Percentiles rank a stretch among this genome's conserved stretches.
These are phyloP conservation scores for Probaryconus sp. DNA, from an alignment of 1,140 invertebrate genomes.

Conservation along the genomic window DNA sequence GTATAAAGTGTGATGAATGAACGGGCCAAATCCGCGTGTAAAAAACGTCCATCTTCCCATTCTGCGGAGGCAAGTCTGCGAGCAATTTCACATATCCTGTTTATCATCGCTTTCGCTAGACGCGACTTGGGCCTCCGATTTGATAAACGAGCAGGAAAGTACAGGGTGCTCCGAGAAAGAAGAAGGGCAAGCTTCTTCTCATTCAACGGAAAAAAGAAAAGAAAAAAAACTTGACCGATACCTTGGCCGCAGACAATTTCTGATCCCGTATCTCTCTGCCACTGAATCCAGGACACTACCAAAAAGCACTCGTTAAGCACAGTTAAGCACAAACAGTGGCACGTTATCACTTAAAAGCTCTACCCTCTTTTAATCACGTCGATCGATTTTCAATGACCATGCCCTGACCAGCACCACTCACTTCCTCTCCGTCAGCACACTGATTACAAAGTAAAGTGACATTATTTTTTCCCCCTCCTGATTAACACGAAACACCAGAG, in stretches of 20 bases:
- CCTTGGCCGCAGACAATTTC: conserved; percentile 1
- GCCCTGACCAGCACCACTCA: conserved; percentile 38
- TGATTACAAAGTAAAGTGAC: too few relatives aligned
- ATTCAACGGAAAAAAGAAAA: not conserved
- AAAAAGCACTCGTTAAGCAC: conserved; percentile 46
- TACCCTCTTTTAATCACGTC: conserved; percentile 24
- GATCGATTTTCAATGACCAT: conserved; percentile 42
- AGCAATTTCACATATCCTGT: not conserved
- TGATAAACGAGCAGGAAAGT: conserved; percentile 39
- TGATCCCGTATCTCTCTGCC: not conserved
- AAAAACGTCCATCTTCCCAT: conserved; percentile 17
- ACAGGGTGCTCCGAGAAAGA: conserved; percentile 27
- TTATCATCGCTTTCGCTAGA: conserved; percentile 16
- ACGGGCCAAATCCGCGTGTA: not conserved
- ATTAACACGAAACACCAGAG: too few relatives aligned
- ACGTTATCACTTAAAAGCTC: conserved; percentile 35
- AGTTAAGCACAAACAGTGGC: too few relatives aligned
- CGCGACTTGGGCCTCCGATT: conserved; percentile 5
- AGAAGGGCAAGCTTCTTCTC: not conserved
- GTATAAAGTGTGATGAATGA: not conserved
- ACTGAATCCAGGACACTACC: conserved; percentile 14
- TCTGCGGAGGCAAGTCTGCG: not conserved
- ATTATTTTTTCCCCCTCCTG: too few relatives aligned
- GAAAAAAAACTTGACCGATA: conserved; percentile 16
- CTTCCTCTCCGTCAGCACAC: not conserved